These are phyloP conservation scores for Ametastegia equiseti DNA, from an alignment of 2,888 invertebrate genomes.

Conservation along the genomic window DNA sequence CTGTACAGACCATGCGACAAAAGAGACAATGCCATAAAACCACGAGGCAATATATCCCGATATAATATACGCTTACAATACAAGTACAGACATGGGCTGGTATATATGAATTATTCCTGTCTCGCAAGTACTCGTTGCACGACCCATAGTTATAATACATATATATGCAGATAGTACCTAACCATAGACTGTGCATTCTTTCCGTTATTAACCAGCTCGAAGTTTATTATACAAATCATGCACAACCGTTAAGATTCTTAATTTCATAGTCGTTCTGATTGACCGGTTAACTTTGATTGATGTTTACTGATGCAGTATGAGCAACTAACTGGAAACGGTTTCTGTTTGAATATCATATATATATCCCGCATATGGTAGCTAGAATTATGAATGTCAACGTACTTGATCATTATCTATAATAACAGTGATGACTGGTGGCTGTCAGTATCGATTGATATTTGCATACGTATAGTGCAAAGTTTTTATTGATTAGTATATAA, in stretches of 20 bases:
- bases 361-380: neutral
- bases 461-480: neutral
- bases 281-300: conserved; percentile 35
- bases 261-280: conserved; percentile 9
- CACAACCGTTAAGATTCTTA: conserved; percentile 31
- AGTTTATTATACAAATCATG: conserved; percentile 1
- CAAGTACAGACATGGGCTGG: neutral
- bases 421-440: neutral
- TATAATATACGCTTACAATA: conserved; percentile 16
- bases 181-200: neutral
- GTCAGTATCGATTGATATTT: neutral
- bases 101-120: conserved; percentile 20
- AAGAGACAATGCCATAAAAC: conserved; percentile 21
- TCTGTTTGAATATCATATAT: conserved; percentile 16
- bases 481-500: neutral
- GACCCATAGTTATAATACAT: neutral
- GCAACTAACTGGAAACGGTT: neutral
- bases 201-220: conserved; percentile 16
- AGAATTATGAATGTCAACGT: neutral
- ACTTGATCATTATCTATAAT: neutral
- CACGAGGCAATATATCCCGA: neutral
- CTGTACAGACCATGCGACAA: neutral
- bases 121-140: conserved; percentile 25
- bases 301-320: conserved; percentile 7
- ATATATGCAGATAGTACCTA: neutral